Evolutionary conservation across 2,113 vertebrate genomes (phyloP).

Genomic region (Myotis lucifugus): DNA sequence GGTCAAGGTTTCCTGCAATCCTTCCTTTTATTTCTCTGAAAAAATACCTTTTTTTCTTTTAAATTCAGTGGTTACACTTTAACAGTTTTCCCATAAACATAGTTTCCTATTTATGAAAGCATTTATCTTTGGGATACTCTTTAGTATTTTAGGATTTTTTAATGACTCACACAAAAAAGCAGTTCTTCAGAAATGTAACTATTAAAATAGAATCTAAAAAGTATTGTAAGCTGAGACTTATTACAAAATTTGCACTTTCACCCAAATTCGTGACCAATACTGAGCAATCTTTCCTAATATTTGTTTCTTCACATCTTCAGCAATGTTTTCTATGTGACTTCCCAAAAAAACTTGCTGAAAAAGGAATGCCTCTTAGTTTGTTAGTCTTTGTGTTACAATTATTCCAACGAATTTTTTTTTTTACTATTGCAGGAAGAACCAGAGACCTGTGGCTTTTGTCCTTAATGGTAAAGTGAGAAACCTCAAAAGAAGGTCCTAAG

Average conservation of each 20-base stretch:
- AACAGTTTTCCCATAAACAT: not conserved
- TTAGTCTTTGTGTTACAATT: conserved; percentile 9
- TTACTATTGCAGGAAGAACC: not conserved
- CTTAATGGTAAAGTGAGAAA: not conserved
- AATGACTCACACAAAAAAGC: not conserved
- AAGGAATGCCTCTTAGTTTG: conserved; percentile 31
- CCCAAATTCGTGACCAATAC: not conserved
- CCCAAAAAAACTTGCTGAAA: not conserved
- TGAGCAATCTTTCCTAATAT: not conserved
- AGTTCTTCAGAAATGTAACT: not conserved
- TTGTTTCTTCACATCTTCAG: not conserved
- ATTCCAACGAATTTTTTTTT: not conserved
- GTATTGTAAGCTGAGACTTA: not conserved
- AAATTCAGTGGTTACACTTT: not conserved
- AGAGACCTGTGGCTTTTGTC: not conserved
- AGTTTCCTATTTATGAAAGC: not conserved
- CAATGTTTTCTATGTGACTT: conserved; percentile 4
- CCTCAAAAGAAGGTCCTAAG: not conserved
- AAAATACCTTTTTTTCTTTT: conserved; percentile 31
- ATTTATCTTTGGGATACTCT: not conserved
- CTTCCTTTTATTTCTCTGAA: not conserved
- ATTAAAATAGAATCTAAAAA: not conserved
- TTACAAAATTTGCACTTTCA: conserved; percentile 30
- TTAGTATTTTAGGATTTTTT: not conserved
- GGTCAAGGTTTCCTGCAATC: not conserved